A percentile compares a stretch with the other conserved stretches of the same genome.
Conservation (phyloP, 30 jellyfish, hydroid and myxozoan species). For the Catostylus mosaicus region DNA sequence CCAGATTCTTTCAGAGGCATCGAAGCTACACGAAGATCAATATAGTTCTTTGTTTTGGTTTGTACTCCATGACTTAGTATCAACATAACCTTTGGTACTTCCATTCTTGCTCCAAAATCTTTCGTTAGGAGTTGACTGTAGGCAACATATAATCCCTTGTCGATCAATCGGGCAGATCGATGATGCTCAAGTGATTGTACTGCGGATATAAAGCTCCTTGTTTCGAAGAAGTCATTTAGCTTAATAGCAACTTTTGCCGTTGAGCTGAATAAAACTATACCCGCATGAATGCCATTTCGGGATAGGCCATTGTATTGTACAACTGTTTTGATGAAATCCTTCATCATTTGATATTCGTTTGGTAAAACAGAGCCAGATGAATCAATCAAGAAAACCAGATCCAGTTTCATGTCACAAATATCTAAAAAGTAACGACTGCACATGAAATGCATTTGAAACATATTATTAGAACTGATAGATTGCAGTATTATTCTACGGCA, state of each 20-base stretch:
- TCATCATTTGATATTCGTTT: constrained; percentile 29
- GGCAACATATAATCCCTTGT: constrained; percentile 36
- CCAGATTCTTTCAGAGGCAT: constrained; percentile 43
- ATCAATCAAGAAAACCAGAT: constrained; percentile 50
- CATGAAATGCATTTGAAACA: no score
- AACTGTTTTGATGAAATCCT: constrained; percentile 33
- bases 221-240: constrained; percentile 43
- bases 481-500: no score
- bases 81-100: constrained; percentile 34
- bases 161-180: constrained; percentile 29
- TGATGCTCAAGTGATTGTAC: constrained; percentile 35
- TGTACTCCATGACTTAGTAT: constrained; percentile 45
- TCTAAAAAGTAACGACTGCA: no score
- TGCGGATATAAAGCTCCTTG: constrained; percentile 27
- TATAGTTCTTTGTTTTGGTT: neutral
- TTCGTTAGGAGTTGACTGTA: constrained; percentile 48
- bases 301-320: constrained; percentile 33
- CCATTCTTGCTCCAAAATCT: constrained; percentile 58
- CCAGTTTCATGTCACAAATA: constrained; percentile 49
- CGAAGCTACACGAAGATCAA: constrained; percentile 59
- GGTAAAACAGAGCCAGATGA: constrained; percentile 64
- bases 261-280: constrained; percentile 50
- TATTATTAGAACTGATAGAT: no score
- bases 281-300: constrained; percentile 45
- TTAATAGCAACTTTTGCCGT: constrained; percentile 40